Evolutionary conservation across 2,113 vertebrate species (phyloP), one percentile per base, ranked within the genome.

Genomic region (Pluvianellus socialis): DNA sequence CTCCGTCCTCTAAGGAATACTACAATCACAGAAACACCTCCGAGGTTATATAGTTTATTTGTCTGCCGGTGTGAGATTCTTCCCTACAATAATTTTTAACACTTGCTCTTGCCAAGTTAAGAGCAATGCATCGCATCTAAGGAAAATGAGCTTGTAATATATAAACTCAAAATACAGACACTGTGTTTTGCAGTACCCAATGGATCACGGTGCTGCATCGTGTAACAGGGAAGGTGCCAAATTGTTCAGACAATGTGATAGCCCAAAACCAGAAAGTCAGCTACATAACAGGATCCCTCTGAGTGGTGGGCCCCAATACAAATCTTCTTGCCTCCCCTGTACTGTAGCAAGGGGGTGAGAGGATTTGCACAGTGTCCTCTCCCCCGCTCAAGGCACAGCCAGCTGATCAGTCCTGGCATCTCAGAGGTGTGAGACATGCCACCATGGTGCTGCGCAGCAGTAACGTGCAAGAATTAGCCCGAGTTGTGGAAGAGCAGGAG

Each of bases 381-480:
- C 28, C 23, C 7, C 70, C 71, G 65, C 61, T 58, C 32, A 58
- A 58, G 26, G 38, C 33, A 89, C 21, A 58, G 32, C 23, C 21
- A 58, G 32, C 23, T 49, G 21, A 74, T 75, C 32, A 38, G 33
- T 27, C 49, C 80, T 53, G 55, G 76, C 42, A 80, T 28, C 65
- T 85, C 63, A 66, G 7, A 15, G 40, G 45, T 58, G 35, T 33
- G 27, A 89, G 42, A 73, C 3, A 5, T 32, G 5, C n/a, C 91
- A 70, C 24, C 14, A 3, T 0, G 2, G 63, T 30, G 40, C 72
- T 3, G 4, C 0, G 0, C 2, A 7, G 62, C 3, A 27, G 33
- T 38, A 33, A 71, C 1, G 10, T 33, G 47, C 47, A 85, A 85
- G 73, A 71, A 94, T 49, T 9, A 93, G 49, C 23, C 49, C 28